These are phyloP conservation scores for Baryphthengus martii DNA, from an alignment of 2,113 vertebrate genomes.

Conservation along the genomic window DNA sequence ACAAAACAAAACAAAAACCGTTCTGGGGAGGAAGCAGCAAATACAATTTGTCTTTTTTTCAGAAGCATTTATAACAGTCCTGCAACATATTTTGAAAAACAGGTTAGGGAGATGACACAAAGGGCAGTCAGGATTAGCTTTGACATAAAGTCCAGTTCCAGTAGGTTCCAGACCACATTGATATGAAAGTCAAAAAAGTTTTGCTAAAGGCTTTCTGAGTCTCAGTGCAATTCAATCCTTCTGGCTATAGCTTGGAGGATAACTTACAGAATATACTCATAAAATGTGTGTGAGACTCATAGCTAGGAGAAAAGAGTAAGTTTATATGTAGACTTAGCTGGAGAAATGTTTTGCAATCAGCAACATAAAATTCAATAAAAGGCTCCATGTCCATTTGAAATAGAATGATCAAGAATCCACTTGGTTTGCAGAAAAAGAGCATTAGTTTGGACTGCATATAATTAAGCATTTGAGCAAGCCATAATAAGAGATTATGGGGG, in stretches of 20 bases:
- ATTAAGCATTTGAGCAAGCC: not conserved
- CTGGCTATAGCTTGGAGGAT: not conserved
- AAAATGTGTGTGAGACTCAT: not conserved
- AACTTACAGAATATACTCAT: not conserved
- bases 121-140: not conserved
- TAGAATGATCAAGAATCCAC: not conserved
- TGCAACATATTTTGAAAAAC: not conserved
- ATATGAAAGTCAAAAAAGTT: not conserved
- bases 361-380: not conserved
- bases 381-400: not conserved
- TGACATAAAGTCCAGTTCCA: not conserved
- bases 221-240: not conserved
- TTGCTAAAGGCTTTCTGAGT: not conserved
- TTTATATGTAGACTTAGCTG: not conserved
- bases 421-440: not conserved
- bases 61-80: not conserved
- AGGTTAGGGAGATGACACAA: not conserved
- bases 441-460: not conserved
- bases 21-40: not conserved
- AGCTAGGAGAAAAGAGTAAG: not conserved
- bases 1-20: no score
- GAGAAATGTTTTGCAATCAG: not conserved
- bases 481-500: not conserved
- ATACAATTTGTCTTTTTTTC: not conserved
- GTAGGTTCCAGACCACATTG: not conserved